Evolutionary conservation across 1,140 invertebrate species (phyloP), one percentile per base, ranked within the genome.

Genomic region (Trialeurodes vaporariorum): DNA sequence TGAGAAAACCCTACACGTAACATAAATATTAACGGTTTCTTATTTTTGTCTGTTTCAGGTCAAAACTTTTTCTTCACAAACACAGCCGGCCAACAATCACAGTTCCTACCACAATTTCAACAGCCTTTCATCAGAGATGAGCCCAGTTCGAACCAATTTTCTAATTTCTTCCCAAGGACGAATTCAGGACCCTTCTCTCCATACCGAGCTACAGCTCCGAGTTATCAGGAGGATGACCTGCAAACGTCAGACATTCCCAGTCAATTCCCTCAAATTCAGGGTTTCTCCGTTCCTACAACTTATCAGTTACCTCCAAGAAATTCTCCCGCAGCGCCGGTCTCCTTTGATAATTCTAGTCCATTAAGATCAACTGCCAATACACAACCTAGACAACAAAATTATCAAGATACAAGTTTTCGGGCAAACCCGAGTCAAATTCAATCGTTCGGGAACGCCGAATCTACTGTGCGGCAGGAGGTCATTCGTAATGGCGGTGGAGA

Each of bases 51-150:
- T 49, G 34, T 49, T 49, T 5, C 70, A 70, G 70, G 70, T 59
- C 71, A 71, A 67, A 68, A 71, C 58, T 71, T 65, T 49, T 71
- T 70, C 69, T 71, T 65, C 34, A 67, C 64, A 21, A 66, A 66
- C 61, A 40, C 67, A 17, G 67, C 64, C 23, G 67, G 65, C 22
- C 70, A 68, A n/a, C 69, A 70, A 11, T 34, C 59, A 1, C 67
- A 68, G 25, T 67, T 71, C 27, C 23, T 65, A 21, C 69, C 59
- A n/a, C 70, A 69, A 27, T 61, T 63, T 23, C 69, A 68, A 27
- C 67, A 70, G 12, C 67, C 64, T 17, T 65, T 65, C 27, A 25
- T 26, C 59, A 40, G 59, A n/a, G 23, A 69, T 24, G 62, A 64
- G 24, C 69, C 66, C n/a, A 62, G 64, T 22, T 58, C 67, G 21